These are phyloP conservation scores for Acrocera orbiculus DNA, from an alignment of 2,888 invertebrate genomes.

Conservation along the genomic window DNA sequence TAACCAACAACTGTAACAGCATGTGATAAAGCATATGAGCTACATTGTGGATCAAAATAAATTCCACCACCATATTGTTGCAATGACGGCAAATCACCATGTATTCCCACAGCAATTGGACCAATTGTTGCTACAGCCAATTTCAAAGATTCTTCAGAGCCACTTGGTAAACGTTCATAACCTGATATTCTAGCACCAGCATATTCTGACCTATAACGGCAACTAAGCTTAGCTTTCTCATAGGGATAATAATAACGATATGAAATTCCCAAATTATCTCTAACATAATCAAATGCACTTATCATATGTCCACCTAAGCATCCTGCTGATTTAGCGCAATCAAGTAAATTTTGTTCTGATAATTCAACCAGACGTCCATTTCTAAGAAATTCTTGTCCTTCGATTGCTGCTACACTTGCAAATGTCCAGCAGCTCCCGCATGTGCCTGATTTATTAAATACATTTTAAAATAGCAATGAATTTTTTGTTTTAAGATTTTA, in stretches of 20 bases:
- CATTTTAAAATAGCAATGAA: too few relatives aligned
- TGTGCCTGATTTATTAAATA: slow-evolving; percentile 1
- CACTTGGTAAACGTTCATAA: slow-evolving; percentile 2
- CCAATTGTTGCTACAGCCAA: slow-evolving; percentile 7
- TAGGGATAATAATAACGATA: slow-evolving; percentile 4
- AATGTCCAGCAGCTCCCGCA: slow-evolving; percentile 4
- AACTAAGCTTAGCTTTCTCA: not conserved
- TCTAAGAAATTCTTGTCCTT: slow-evolving; percentile 3
- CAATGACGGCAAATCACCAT: slow-evolving; percentile 4
- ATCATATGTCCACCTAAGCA: slow-evolving; percentile 5
- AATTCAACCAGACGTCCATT: not conserved
- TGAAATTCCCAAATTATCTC: not conserved
- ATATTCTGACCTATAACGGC: not conserved
- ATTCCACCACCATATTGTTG: slow-evolving; percentile 6
- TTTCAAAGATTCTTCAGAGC: slow-evolving; percentile 8
- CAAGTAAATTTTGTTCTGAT: slow-evolving; percentile 5
- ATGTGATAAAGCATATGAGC: slow-evolving; percentile 1
- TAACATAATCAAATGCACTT: slow-evolving; percentile 2
- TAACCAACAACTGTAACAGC: slow-evolving; percentile 9
- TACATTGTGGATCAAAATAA: slow-evolving; percentile 8
- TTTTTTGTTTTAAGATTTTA: not conserved
- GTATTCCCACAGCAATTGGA: slow-evolving; percentile 7
- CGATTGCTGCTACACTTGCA: slow-evolving; percentile 2
- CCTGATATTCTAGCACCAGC: not conserved
- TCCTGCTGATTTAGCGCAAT: slow-evolving; percentile 4